Evolutionary conservation across 2,888 invertebrate species (phyloP).

Genomic region (Steromphala cineraria): DNA sequence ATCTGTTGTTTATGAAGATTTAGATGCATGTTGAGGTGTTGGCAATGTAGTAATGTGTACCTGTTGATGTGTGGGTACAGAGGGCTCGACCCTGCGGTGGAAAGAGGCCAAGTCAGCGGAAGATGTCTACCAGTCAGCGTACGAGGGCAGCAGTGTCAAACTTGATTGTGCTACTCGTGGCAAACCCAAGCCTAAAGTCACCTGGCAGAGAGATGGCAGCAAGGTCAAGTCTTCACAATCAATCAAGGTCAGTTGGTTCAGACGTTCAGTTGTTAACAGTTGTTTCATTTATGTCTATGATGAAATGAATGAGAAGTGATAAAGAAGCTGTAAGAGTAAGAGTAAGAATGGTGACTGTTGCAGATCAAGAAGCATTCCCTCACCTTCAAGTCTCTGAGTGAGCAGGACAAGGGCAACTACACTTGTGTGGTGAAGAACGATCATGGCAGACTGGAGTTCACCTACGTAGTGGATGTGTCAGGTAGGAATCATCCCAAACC

Average conservation of each 20-base stretch:
- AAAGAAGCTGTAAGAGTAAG: no score
- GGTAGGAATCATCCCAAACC: slow-evolving; percentile 48
- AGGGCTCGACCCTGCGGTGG: slow-evolving; percentile 42
- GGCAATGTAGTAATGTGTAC: no score
- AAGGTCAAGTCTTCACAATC: neutral
- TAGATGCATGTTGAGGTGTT: no score
- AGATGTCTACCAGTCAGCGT: slow-evolving; percentile 30
- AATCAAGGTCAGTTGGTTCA: neutral
- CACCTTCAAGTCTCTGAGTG: slow-evolving; percentile 31
- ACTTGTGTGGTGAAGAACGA: slow-evolving; percentile 57
- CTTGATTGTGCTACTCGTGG: slow-evolving; percentile 71
- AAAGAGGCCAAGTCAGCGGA: slow-evolving; percentile 46
- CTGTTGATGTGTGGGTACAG: neutral
- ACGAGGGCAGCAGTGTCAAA: slow-evolving; percentile 47
- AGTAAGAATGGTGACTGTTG: neutral
- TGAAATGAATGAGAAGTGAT: no score
- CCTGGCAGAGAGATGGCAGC: slow-evolving; percentile 66
- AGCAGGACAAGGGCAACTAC: slow-evolving; percentile 58
- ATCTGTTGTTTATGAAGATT: no score
- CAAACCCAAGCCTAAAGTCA: slow-evolving; percentile 67
- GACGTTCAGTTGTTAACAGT: no score
- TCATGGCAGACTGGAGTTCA: slow-evolving; percentile 52
- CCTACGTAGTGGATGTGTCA: slow-evolving; percentile 53
- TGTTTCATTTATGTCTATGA: no score
- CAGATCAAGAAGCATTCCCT: slow-evolving; percentile 44